Evolutionary conservation across 37 sponge, comb jelly and placozoan species (phyloP).

Genomic region (Geodia barretti): DNA sequence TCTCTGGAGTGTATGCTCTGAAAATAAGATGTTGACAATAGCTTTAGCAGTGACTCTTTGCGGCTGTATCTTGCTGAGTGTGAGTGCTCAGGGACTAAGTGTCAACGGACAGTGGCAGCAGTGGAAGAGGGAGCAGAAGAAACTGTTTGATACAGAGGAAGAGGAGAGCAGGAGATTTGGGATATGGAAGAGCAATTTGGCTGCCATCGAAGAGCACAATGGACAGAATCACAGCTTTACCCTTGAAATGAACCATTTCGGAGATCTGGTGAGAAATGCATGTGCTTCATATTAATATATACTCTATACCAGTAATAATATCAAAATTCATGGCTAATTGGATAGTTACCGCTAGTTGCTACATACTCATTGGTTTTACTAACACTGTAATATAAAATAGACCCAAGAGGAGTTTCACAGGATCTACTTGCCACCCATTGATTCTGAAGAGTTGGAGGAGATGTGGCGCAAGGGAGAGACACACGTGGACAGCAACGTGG

Average conservation of each 20-base stretch:
- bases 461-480: background rate
- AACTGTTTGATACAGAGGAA: slow-evolving; percentile 24
- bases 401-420: slow-evolving; percentile 58
- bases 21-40: too few species aligned
- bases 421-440: slow-evolving; percentile 34
- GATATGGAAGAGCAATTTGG: slow-evolving; percentile 63
- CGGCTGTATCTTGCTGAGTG: too few species aligned
- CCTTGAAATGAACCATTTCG: slow-evolving; percentile 69
- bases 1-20: too few species aligned
- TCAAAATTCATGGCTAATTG: too few species aligned
- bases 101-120: slow-evolving; percentile 40
- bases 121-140: slow-evolving; percentile 62
- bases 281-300: too few species aligned
- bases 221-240: slow-evolving; percentile 37
- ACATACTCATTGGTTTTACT: too few species aligned
- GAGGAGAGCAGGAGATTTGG: slow-evolving; percentile 34
- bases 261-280: slow-evolving; percentile 60
- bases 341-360: too few species aligned
- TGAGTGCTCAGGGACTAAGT: background rate
- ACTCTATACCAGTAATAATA: background rate
- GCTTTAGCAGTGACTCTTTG: too few species aligned
- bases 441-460: background rate
- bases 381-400: background rate
- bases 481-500: background rate
- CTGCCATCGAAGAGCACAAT: slow-evolving; percentile 56